phyloP scores from a whole-genome alignment of 1,140 invertebrate genomes.

The Globodera ellingtonae region DNA sequence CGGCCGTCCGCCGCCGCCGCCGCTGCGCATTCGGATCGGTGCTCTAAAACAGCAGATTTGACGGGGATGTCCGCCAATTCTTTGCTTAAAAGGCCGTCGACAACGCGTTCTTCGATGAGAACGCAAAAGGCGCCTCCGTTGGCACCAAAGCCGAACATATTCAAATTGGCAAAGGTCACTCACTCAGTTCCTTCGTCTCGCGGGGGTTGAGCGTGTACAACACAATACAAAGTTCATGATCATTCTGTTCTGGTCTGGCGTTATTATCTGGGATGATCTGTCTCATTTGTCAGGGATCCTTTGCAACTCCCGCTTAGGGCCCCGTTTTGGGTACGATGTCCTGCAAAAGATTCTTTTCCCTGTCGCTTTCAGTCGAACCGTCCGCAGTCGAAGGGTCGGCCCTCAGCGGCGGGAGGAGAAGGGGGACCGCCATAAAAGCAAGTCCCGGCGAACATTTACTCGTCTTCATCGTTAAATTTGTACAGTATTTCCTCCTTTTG shows the following conservation, averaged over 20 bases:
- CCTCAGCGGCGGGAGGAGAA: background rate
- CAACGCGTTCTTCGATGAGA: background rate
- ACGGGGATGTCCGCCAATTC: background rate
- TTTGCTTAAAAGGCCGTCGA: background rate
- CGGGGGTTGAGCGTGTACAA: too few species aligned
- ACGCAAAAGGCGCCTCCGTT: constrained; percentile 3
- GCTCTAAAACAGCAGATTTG: background rate
- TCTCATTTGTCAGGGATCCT: too few species aligned
- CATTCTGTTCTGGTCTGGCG: too few species aligned
- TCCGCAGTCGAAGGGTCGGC: background rate
- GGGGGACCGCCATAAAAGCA: background rate
- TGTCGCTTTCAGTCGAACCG: background rate
- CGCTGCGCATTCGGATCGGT: background rate
- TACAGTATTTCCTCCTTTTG: constrained; percentile 1
- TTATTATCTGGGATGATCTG: too few species aligned
- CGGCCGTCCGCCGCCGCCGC: background rate
- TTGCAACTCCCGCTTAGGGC: too few species aligned
- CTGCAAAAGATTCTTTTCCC: too few species aligned
- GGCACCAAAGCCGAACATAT: constrained; percentile 6
- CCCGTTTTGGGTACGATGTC: background rate
- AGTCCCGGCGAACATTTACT: background rate
- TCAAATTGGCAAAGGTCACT: background rate
- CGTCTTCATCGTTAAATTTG: background rate
- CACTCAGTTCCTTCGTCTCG: background rate
- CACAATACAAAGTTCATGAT: too few species aligned